A percentile compares a stretch with the other conserved stretches of the same genome.
These are phyloP conservation scores for Pseudomugil tenellus DNA, from an alignment of 2,797 vertebrate genomes.

Conservation along the genomic window DNA sequence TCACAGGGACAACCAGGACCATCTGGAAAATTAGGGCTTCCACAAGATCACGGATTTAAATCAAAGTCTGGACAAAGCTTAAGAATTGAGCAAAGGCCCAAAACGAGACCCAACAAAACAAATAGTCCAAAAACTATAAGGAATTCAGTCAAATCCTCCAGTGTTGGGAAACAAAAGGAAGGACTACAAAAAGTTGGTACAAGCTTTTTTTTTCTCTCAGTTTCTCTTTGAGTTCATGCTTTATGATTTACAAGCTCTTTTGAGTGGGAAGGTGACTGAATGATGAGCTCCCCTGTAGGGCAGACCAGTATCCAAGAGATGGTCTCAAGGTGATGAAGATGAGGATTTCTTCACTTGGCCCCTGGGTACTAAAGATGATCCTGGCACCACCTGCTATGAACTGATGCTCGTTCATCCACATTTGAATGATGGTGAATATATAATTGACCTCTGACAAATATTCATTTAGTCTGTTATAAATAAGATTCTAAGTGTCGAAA, in stretches of 20 bases:
- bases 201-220: constrained; percentile 28
- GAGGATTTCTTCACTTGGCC: constrained; percentile 53
- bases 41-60: constrained; percentile 23
- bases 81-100: constrained; percentile 1
- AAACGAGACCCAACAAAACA: constrained; percentile 15
- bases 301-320: constrained; percentile 27
- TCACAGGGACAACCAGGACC: constrained; percentile 78
- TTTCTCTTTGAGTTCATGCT: background rate
- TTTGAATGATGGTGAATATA: constrained; percentile 74
- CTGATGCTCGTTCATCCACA: constrained; percentile 72
- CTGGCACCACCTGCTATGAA: constrained; percentile 81
- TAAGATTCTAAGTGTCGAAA: background rate
- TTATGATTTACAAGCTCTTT: background rate
- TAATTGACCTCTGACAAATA: background rate
- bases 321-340: constrained; percentile 42
- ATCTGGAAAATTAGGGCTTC: constrained; percentile 38
- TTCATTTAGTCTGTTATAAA: background rate
- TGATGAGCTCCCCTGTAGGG: constrained; percentile 29
- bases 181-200: constrained; percentile 72
- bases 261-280: background rate
- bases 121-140: background rate
- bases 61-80: constrained; percentile 4
- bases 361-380: constrained; percentile 75
- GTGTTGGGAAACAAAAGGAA: constrained; percentile 15
- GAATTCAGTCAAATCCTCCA: background rate